Conservation (phyloP, 2,113 vertebrate genomes). For the Ictalurus punctatus region DNA sequence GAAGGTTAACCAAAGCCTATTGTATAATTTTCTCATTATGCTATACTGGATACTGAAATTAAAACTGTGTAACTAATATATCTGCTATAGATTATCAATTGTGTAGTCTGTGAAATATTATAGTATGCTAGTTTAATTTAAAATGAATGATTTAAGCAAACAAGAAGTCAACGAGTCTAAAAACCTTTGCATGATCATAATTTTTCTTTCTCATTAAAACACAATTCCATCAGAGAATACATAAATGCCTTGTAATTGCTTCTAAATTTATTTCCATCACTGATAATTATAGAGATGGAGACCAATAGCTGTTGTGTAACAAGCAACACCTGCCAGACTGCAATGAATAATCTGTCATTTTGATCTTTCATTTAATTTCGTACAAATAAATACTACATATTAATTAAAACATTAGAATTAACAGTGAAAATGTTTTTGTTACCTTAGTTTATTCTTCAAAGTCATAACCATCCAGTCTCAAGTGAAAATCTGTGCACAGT, state of each 20-base stretch:
- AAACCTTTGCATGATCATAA: neutral
- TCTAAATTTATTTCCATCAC: neutral
- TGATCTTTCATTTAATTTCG: too few relatives aligned
- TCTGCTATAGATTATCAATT: neutral
- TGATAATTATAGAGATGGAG: neutral
- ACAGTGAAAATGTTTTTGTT: neutral
- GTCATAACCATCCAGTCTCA: slow-evolving; percentile 35
- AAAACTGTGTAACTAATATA: neutral
- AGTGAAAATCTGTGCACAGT: neutral
- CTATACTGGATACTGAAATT: neutral
- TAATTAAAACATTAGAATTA: slow-evolving; percentile 6
- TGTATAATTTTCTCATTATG: neutral
- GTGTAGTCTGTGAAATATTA: neutral
- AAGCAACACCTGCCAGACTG: neutral
- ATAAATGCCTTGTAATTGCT: neutral
- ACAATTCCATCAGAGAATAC: neutral
- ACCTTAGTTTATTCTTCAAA: slow-evolving; percentile 32
- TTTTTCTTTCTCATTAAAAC: neutral
- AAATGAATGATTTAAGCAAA: neutral
- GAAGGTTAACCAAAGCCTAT: neutral
- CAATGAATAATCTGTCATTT: neutral
- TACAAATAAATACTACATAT: neutral
- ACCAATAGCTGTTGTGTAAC: neutral
- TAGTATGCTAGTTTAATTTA: neutral
- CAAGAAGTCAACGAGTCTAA: neutral